Evolutionary conservation across 2,797 vertebrate species (phyloP), one percentile per base, ranked within the genome.

Genomic region (Coregonus sp.): DNA sequence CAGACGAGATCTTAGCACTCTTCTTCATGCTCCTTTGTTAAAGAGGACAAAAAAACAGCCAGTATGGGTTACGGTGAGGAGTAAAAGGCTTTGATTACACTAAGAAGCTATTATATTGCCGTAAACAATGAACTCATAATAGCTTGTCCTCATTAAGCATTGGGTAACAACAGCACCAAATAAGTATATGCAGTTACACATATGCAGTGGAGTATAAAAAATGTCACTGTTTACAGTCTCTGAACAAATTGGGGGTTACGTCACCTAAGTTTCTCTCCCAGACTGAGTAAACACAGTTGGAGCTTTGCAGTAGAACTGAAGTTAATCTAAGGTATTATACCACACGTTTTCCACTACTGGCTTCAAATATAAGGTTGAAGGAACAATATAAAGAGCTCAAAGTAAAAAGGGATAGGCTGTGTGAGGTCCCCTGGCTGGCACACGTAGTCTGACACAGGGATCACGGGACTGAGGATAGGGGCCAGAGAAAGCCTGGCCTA

Each of bases 191-290:
- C 81, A 80, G 84, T 72, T 70, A 56, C 81, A 87, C 82, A 84
- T 47, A 47, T 50, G 78, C 82, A 76, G 75, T 31, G 15, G 9
- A 47, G 82, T 84, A 78, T 85, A 81, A 87, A 78, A 87, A 80
- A 85, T 59, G 15, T 77, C 82, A 86, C 69, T 80, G 87, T 89
- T 93, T 87, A 90, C 85, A 86, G 82, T 87, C 76, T 82, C 81
- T 77, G 74, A 81, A 76, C 79, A 80, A 86, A 90, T 76, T 71
- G 56, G 72, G 40, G 70, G 80, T 82, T 86, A 83, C 78, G 79
- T 89, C 89, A 89, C 76, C 70, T 52, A 63, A 78, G 80, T 85
- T 86, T 84, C 70, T 73, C 86, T 76, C 73, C 68, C 75, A 75
- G 67, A 68, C 40, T 47, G 40, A 47, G 40, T 47, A 47, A 47